These are phyloP conservation scores for Leptopterna dolabrata DNA, from an alignment of 2,888 invertebrate species.

Conservation along the genomic window DNA sequence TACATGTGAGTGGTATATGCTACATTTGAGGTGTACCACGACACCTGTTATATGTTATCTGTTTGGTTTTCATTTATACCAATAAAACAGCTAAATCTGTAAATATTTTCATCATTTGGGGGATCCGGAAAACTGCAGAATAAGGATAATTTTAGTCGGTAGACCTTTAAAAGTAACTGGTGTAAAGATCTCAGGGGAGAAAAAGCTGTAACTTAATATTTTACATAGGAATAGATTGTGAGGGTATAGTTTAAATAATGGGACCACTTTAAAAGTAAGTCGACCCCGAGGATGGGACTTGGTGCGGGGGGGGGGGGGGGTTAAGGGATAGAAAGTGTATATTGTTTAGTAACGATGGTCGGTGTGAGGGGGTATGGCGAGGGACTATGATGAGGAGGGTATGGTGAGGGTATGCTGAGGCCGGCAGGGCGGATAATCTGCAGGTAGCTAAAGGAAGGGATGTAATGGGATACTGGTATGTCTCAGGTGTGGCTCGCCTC, in stretches of 20 bases:
- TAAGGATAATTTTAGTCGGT: too few species aligned
- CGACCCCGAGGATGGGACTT: slow-evolving; percentile 11
- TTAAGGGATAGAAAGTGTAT: slow-evolving; percentile 44
- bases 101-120: too few species aligned
- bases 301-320: slow-evolving; percentile 3
- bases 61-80: too few species aligned
- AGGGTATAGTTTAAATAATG: slow-evolving; percentile 33
- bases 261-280: slow-evolving; percentile 43
- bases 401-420: background rate
- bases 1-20: too few species aligned
- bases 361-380: background rate
- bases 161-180: background rate
- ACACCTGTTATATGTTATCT: too few species aligned
- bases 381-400: background rate
- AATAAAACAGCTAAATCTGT: too few species aligned
- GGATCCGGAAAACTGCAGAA: too few species aligned
- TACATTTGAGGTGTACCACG: too few species aligned
- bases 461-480: slow-evolving; percentile 54
- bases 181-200: background rate
- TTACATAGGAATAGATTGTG: slow-evolving; percentile 13
- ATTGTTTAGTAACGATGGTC: slow-evolving; percentile 33
- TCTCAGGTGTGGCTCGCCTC: slow-evolving; percentile 51
- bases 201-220: slow-evolving; percentile 15
- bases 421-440: slow-evolving; percentile 26
- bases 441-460: slow-evolving; percentile 38